These are phyloP conservation scores for Leuciscus waleckii DNA, from an alignment of 2,797 vertebrate genomes.

Conservation along the genomic window DNA sequence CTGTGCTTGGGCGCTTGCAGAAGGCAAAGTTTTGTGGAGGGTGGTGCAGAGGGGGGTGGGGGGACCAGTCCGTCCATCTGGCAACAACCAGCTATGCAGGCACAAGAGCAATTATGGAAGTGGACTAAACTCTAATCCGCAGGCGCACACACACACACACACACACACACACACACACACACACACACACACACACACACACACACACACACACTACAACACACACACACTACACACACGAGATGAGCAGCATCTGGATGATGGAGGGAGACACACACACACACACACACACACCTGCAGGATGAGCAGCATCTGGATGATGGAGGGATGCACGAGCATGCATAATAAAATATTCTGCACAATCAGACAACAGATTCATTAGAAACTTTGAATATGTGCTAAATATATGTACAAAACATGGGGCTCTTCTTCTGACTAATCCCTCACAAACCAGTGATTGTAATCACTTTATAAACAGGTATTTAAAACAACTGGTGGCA, in stretches of 20 bases:
- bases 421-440: not conserved
- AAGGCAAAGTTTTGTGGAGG: slow-evolving; percentile 51
- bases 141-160: slow-evolving; percentile 50
- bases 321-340: too few relatives aligned
- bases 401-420: not conserved
- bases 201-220: slow-evolving; percentile 50
- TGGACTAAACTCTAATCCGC: slow-evolving; percentile 78
- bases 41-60: slow-evolving; percentile 40
- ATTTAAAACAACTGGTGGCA: not conserved
- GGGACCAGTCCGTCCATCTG: slow-evolving; percentile 56
- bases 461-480: not conserved
- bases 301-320: too few relatives aligned
- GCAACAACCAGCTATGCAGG: slow-evolving; percentile 62
- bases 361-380: not conserved
- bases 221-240: slow-evolving; percentile 33
- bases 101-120: slow-evolving; percentile 76
- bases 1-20: slow-evolving; percentile 33
- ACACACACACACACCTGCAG: slow-evolving; percentile 11
- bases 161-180: slow-evolving; percentile 57
- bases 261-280: too few relatives aligned
- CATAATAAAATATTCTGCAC: not conserved
- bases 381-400: not conserved
- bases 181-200: not conserved
- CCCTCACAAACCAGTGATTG: not conserved
- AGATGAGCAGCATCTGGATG: too few relatives aligned